phyloP scores from a whole-genome alignment of 2,113 vertebrate species.

The Otocyon megalotis region DNA sequence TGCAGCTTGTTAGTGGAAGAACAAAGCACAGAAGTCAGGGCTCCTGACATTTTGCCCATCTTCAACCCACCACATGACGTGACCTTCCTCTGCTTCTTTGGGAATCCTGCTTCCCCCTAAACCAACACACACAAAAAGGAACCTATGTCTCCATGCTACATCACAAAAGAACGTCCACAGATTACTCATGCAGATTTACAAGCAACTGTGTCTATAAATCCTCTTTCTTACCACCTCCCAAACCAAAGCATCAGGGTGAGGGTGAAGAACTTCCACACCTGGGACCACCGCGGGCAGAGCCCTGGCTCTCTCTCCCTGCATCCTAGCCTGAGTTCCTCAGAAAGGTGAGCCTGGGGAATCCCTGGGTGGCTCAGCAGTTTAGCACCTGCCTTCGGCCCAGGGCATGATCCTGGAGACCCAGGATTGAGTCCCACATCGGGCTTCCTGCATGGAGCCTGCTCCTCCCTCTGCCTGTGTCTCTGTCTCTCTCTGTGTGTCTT shows the following conservation, averaged over 20 bases:
- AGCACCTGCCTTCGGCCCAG: too few relatives aligned
- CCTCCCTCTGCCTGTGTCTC: too few relatives aligned
- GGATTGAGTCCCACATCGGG: too few relatives aligned
- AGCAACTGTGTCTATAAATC: not conserved
- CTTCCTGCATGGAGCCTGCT: too few relatives aligned
- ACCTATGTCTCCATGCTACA: not conserved
- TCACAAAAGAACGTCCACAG: not conserved
- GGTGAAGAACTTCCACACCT: not conserved
- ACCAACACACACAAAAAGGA: not conserved
- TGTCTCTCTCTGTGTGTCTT: too few relatives aligned
- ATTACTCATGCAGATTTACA: not conserved
- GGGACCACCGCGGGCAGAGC: not conserved
- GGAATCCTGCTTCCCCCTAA: not conserved
- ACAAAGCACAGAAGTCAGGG: not conserved
- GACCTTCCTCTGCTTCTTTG: not conserved
- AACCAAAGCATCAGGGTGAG: not conserved
- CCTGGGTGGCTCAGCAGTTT: too few relatives aligned
- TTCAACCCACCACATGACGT: not conserved
- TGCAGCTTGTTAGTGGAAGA: not conserved
- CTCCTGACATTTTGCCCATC: not conserved
- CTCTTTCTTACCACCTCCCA: not conserved
- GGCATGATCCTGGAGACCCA: too few relatives aligned
- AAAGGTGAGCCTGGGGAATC: not conserved
- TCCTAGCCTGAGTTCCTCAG: not conserved
- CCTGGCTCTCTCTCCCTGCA: not conserved